Percentiles rank a stretch among this genome's conserved stretches.
Evolutionary conservation across 1,140 invertebrate species (phyloP).

Genomic region (Bombus consobrinus): DNA sequence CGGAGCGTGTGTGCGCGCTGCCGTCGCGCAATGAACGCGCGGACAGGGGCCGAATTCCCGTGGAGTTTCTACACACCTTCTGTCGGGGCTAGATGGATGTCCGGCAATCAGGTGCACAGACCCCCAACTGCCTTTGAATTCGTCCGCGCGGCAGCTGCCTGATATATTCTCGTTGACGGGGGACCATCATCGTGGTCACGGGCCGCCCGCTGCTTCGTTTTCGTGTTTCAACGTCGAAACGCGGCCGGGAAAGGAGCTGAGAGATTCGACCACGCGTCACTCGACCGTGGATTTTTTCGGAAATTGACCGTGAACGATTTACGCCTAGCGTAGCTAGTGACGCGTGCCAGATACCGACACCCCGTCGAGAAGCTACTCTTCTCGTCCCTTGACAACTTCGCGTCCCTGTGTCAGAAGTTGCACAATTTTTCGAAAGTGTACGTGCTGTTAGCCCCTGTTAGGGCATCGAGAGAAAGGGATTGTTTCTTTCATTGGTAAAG

Average conservation of each 20-base stretch:
- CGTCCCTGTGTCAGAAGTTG: not conserved
- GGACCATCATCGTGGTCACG: slow-evolving; percentile 49
- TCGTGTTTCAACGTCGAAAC: slow-evolving; percentile 51
- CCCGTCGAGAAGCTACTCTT: not conserved
- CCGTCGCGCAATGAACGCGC: slow-evolving; percentile 1
- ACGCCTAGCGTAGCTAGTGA: slow-evolving; percentile 43
- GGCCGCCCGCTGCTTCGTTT: slow-evolving; percentile 62
- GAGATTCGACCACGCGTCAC: slow-evolving; percentile 34
- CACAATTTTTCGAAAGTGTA: not conserved
- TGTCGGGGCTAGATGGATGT: slow-evolving; percentile 66
- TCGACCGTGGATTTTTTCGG: slow-evolving; percentile 14
- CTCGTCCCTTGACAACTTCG: slow-evolving; percentile 4
- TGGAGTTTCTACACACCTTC: slow-evolving; percentile 52
- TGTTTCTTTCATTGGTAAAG: not conserved
- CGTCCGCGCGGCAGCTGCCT: slow-evolving; percentile 55
- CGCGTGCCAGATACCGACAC: slow-evolving; percentile 38
- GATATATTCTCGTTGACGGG: slow-evolving; percentile 61
- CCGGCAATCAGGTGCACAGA: slow-evolving; percentile 69
- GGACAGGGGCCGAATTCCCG: slow-evolving; percentile 42
- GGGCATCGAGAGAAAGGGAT: not conserved
- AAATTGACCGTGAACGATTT: slow-evolving; percentile 64
- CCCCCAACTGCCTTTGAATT: slow-evolving; percentile 62
- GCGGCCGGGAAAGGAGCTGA: slow-evolving; percentile 12
- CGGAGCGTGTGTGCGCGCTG: not conserved
- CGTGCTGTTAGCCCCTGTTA: not conserved